Percentiles rank a stretch among this genome's conserved stretches.
Evolutionary conservation across 2,797 vertebrate species (phyloP).

Genomic region (Premnoplex brunnescens): DNA sequence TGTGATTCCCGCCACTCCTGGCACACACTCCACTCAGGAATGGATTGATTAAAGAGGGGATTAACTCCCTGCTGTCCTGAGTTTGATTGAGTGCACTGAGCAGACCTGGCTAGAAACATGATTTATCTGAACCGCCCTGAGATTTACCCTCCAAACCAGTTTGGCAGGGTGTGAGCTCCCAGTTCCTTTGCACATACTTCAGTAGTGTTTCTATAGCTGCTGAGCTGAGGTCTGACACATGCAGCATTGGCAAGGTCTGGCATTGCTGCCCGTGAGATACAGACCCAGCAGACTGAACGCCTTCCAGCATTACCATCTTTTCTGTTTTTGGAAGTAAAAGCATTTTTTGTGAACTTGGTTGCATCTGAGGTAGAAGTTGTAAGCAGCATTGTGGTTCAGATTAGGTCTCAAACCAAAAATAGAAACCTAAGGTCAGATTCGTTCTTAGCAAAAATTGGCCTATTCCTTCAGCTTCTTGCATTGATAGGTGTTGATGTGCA

Average conservation of each 20-base stretch:
- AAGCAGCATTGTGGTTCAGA: not conserved
- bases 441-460: not conserved
- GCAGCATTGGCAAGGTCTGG: not conserved
- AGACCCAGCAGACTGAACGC: not conserved
- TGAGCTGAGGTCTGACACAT: conserved; percentile 2
- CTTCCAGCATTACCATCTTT: not conserved
- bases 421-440: not conserved
- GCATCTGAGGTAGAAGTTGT: not conserved
- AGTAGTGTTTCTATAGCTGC: conserved; percentile 51
- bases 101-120: conserved; percentile 24
- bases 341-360: not conserved
- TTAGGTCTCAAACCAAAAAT: not conserved
- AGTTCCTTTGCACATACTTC: not conserved
- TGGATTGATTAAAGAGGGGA: conserved; percentile 73
- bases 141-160: conserved; percentile 29
- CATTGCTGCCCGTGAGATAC: not conserved
- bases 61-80: conserved; percentile 73
- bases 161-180: conserved; percentile 13
- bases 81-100: conserved; percentile 47
- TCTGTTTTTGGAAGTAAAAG: not conserved
- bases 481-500: not conserved
- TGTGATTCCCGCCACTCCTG: conserved; percentile 55
- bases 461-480: not conserved
- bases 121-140: conserved; percentile 38
- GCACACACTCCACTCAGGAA: conserved; percentile 59